Evolutionary conservation across 2,797 vertebrate genomes (phyloP).

Genomic region (Phylloscopus collybita): DNA sequence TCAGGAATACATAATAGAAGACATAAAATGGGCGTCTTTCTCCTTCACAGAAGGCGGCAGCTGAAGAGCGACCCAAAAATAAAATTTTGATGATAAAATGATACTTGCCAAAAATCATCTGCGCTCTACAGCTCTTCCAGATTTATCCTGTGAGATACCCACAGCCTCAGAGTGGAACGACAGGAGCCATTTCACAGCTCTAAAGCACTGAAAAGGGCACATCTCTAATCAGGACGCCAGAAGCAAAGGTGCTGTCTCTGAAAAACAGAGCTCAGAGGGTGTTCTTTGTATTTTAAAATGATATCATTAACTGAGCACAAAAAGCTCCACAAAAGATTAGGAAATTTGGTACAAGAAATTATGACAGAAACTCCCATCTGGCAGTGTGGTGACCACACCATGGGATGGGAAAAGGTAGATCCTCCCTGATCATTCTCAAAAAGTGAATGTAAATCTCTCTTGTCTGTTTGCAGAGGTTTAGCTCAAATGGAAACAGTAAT

Average conservation of each 20-base stretch:
- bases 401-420: background rate
- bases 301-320: background rate
- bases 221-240: background rate
- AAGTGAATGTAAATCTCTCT: background rate
- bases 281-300: background rate
- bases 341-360: background rate
- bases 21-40: background rate
- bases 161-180: background rate
- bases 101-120: slow-evolving; percentile 40
- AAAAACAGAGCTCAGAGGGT: background rate
- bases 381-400: background rate
- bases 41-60: slow-evolving; percentile 40
- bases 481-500: background rate
- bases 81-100: slow-evolving; percentile 31
- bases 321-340: background rate
- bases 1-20: slow-evolving; percentile 1
- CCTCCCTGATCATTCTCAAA: background rate
- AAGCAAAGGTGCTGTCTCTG: background rate
- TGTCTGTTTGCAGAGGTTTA: background rate
- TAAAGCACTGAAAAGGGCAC: background rate
- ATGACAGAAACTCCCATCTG: background rate
- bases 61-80: slow-evolving; percentile 55
- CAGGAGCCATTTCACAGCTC: slow-evolving; percentile 2
- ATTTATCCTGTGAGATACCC: background rate
- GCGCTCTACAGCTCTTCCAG: background rate